Conservation (phyloP, 2,113 vertebrate species). For the Cisticola juncidis region DNA sequence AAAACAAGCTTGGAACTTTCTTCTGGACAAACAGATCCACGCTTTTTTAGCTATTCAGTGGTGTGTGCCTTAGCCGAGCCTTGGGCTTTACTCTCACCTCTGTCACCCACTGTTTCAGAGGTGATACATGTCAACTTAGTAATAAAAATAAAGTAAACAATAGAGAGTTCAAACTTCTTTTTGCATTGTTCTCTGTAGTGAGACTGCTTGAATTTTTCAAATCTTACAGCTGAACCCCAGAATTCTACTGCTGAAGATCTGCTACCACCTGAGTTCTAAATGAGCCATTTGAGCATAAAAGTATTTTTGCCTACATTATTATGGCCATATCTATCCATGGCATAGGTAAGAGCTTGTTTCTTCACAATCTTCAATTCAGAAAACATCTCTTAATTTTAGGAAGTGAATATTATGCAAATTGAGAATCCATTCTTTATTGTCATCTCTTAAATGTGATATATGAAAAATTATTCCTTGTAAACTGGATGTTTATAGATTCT, state of each 20-base stretch:
- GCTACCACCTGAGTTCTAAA: neutral
- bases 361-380: neutral
- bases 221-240: neutral
- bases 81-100: neutral
- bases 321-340: too few species aligned
- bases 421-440: neutral
- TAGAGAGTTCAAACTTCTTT: neutral
- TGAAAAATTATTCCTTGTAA: neutral
- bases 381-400: neutral
- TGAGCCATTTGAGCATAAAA: neutral
- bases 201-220: neutral
- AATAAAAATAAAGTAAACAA: conserved; percentile 26
- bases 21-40: neutral
- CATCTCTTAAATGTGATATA: neutral
- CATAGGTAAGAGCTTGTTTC: neutral
- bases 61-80: neutral
- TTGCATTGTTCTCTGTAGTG: neutral
- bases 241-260: neutral
- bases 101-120: neutral
- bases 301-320: neutral
- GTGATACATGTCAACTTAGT: neutral
- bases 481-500: neutral
- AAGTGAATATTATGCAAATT: neutral
- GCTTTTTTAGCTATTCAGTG: neutral
- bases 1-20: conserved; percentile 30